phyloP scores from a whole-genome alignment of 2,888 invertebrate species.

The Fragum sueziense region DNA sequence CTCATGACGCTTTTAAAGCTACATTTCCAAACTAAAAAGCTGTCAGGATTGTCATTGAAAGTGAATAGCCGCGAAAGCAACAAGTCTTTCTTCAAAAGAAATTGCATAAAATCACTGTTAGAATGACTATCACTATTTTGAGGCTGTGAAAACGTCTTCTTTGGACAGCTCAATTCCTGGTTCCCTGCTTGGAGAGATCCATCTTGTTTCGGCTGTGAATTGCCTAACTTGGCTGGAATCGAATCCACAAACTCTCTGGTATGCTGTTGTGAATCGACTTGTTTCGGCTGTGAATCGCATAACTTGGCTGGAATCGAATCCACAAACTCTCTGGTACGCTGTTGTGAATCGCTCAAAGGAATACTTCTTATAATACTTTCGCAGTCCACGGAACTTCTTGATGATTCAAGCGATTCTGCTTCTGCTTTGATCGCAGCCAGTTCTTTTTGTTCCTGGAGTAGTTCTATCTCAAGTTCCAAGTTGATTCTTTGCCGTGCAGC shows the following conservation, averaged over 20 bases:
- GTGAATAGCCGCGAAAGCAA: slow-evolving; percentile 28
- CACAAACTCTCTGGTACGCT: neutral
- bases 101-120: slow-evolving; percentile 11
- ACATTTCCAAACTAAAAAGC: slow-evolving; percentile 28
- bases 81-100: slow-evolving; percentile 37
- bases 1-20: slow-evolving; percentile 34
- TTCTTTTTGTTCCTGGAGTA: neutral
- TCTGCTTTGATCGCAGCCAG: neutral
- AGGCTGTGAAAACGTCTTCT: neutral
- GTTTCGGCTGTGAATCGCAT: neutral
- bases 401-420: neutral
- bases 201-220: neutral
- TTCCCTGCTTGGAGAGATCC: neutral
- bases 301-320: neutral
- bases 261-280: neutral
- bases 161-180: neutral
- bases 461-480: neutral
- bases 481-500: neutral
- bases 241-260: neutral
- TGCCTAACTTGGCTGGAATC: neutral
- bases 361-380: neutral
- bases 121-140: neutral
- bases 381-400: neutral
- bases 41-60: slow-evolving; percentile 37
- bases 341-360: neutral